Base-by-base conservation (phyloP, 92 coral and sea anemone species). In the Blastomussa wellsi region DNA sequence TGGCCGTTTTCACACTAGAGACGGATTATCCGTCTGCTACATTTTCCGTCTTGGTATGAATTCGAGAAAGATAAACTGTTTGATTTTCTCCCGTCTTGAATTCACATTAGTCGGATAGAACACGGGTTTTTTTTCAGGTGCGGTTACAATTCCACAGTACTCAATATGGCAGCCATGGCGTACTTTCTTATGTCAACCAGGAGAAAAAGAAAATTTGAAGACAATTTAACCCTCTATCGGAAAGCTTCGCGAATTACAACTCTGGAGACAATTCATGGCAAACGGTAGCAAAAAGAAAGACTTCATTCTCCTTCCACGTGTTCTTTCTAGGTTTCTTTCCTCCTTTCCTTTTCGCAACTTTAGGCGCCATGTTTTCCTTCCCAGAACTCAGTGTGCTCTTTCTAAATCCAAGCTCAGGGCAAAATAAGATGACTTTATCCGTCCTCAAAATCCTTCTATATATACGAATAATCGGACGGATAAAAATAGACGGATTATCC, bases 21-120 rank as follows among this genome's bases (percentile, higher is more conserved):
- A 66, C 83, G 74, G 57, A 79, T 79, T 26, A 79, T 67, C 84
- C 22, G 84, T 79, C 84, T 67, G 84, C 39, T 79, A 9, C 74
- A 64, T 79, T 79, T 79, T 49, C 84, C 64, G 84, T 79, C 75
- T 64, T 55, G 57, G 59, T 79, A 49, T 62, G 83, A 66, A 55
- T 62, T 79, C 24, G 53, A 79, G 72, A 79, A 72, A 29, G 82
- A 79, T 59, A 59, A 29, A 79, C 82, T 26, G 53, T 77, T 57
- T 39, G 51, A 77, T 51, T 77, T 77, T 77, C 42, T 38, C 69
- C 51, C 51, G 69, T 77, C 68, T 51, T 64, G n/a, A 42, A 57
- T 79, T 79, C 72, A 79, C 82, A 79, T 79, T 59, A 79, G 82
- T 37, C 73, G 72, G 72, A 79, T 60, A 62, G 72, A 79, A 37